Evolutionary conservation across 2,888 invertebrate genomes (phyloP).

Genomic region (Epiblema foenella): DNA sequence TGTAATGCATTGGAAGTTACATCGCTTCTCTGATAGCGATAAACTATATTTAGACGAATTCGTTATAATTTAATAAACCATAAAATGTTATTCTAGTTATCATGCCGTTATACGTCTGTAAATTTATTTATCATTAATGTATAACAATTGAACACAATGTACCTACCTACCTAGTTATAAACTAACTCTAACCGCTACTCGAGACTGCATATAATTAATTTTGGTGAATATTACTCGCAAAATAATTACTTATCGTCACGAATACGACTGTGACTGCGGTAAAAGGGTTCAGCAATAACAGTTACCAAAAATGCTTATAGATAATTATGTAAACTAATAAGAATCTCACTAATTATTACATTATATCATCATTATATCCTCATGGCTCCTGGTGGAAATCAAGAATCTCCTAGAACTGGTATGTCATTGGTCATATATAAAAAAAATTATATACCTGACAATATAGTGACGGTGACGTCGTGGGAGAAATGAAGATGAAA

Average conservation of each 20-base stretch:
- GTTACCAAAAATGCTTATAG: conserved; percentile 6
- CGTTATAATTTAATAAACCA: not conserved
- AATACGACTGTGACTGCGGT: conserved; percentile 2
- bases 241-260: not conserved
- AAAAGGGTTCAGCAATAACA: conserved; percentile 21
- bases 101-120: not conserved
- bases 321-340: conserved; percentile 4
- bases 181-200: not conserved
- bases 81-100: not conserved
- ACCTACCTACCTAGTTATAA: not conserved
- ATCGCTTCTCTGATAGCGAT: not conserved
- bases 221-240: conserved; percentile 1
- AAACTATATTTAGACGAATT: not conserved
- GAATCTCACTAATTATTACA: conserved; percentile 18
- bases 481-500: not conserved
- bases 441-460: not conserved
- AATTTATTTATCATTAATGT: not conserved
- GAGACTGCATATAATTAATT: not conserved
- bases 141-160: not conserved
- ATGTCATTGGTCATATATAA: not conserved
- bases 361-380: no score
- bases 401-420: conserved; percentile 9
- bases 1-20: not conserved
- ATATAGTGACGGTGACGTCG: not conserved
- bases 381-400: conserved; percentile 17